Conservation (phyloP, 1,140 invertebrate genomes). For the Riptortus pedestris region DNA sequence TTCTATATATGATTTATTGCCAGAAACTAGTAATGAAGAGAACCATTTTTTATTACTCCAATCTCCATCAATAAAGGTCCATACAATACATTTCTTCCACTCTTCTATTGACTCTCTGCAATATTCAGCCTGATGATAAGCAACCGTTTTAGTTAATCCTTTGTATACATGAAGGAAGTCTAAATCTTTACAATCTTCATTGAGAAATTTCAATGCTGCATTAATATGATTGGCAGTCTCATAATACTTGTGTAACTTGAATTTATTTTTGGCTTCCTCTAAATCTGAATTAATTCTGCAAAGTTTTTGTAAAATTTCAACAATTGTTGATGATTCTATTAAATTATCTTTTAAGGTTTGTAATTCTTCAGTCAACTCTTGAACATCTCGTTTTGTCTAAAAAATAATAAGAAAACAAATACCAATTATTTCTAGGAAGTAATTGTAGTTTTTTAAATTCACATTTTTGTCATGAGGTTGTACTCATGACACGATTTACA, state of each 20-base stretch:
- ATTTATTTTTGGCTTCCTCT: slow-evolving; percentile 1
- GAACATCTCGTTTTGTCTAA: slow-evolving; percentile 19
- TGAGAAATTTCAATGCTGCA: not conserved
- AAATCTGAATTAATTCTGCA: slow-evolving; percentile 19
- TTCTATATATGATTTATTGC: slow-evolving; percentile 11
- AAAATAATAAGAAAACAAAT: not conserved
- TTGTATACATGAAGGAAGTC: slow-evolving; percentile 23
- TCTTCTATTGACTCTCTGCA: slow-evolving; percentile 15
- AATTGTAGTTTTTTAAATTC: too few relatives aligned
- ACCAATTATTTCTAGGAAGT: too few relatives aligned
- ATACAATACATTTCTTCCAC: slow-evolving; percentile 19
- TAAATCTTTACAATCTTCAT: slow-evolving; percentile 6
- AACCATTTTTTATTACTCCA: slow-evolving; percentile 4
- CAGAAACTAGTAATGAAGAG: not conserved
- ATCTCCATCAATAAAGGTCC: slow-evolving; percentile 9
- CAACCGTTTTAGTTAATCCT: not conserved
- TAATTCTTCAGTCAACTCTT: slow-evolving; percentile 20
- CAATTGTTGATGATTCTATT: slow-evolving; percentile 2
- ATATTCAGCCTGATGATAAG: not conserved
- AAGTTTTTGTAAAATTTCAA: slow-evolving; percentile 11
- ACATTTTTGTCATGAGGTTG: too few relatives aligned
- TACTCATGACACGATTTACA: too few relatives aligned
- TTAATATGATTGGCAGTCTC: slow-evolving; percentile 18
- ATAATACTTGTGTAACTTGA: slow-evolving; percentile 2
- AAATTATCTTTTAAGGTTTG: slow-evolving; percentile 8